Percentiles rank a stretch among this genome's conserved stretches.
Evolutionary conservation across 2,797 vertebrate genomes (phyloP).

Genomic region (Syncerus caffer): DNA sequence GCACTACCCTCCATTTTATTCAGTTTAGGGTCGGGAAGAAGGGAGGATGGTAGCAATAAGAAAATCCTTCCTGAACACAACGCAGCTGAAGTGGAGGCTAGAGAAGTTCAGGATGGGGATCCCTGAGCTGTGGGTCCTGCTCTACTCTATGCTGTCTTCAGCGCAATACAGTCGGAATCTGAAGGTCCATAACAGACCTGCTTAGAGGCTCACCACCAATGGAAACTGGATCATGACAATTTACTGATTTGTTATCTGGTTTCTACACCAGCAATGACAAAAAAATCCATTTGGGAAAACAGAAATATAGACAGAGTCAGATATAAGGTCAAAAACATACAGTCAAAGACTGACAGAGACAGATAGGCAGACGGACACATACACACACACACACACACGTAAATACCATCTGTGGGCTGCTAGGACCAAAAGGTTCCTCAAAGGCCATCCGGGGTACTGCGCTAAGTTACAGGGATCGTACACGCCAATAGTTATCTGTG

Average conservation of each 20-base stretch:
- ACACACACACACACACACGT: constrained; percentile 31
- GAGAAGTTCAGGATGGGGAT: not conserved
- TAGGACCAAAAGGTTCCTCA: constrained; percentile 94
- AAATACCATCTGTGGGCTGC: constrained; percentile 91
- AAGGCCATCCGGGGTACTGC: constrained; percentile 97
- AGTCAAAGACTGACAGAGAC: not conserved
- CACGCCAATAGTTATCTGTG: constrained; percentile 92
- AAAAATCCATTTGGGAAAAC: not conserved
- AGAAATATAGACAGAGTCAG: not conserved
- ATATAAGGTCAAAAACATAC: not conserved
- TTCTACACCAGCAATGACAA: not conserved
- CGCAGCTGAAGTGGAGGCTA: not conserved
- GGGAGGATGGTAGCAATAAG: not conserved
- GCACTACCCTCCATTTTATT: not conserved
- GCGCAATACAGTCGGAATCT: not conserved
- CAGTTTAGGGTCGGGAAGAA: not conserved
- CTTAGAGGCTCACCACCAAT: not conserved
- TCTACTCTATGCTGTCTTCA: not conserved
- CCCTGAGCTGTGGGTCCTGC: not conserved
- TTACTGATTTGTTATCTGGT: not conserved
- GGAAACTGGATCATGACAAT: not conserved
- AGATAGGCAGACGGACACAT: not conserved
- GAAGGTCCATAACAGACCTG: not conserved
- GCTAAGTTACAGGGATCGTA: constrained; percentile 96
- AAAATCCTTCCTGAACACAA: not conserved